Conservation (phyloP, 2,113 vertebrate genomes). For the Myocastor coypus region DNA sequence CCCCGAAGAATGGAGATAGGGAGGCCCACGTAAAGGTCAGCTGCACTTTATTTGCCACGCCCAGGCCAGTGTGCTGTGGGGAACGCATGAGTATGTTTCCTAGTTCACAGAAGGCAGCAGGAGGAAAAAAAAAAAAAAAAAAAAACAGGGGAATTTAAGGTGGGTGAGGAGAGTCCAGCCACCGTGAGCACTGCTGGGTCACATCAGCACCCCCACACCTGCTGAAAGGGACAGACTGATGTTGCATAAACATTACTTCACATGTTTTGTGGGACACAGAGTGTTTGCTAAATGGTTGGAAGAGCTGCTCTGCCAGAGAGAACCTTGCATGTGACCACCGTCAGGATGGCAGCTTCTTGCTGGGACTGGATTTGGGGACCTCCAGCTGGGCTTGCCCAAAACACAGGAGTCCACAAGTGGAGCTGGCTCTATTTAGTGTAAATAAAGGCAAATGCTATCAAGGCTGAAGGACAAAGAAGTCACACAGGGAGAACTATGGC, state of each 20-base stretch:
- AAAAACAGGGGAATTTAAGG: not conserved
- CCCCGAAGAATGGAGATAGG: not conserved
- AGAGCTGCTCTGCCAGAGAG: conserved; percentile 49
- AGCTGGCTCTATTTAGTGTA: conserved; percentile 88
- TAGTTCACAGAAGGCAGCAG: not conserved
- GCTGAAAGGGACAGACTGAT: conserved; percentile 74
- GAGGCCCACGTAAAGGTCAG: accelerated
- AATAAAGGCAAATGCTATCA: conserved; percentile 81
- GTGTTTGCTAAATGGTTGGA: conserved; percentile 88
- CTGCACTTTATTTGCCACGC: not conserved
- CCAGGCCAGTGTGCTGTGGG: not conserved
- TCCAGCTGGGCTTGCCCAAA: conserved; percentile 81
- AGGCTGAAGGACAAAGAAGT: conserved; percentile 84
- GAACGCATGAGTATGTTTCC: conserved; percentile 44
- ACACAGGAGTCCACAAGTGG: conserved; percentile 79
- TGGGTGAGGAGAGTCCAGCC: not conserved
- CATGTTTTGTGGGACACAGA: conserved; percentile 82
- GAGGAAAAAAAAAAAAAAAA: too few relatives aligned
- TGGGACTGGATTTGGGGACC: conserved; percentile 82
- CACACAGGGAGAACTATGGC: conserved; percentile 10
- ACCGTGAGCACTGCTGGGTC: conserved; percentile 73
- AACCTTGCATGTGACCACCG: conserved; percentile 76
- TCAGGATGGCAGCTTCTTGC: conserved; percentile 80
- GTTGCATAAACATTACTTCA: conserved; percentile 87
- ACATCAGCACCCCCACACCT: conserved; percentile 47